Evolutionary conservation across 2,797 vertebrate genomes (phyloP), one percentile per base, ranked within the genome.

Genomic region (Pelobates cultripes): DNA sequence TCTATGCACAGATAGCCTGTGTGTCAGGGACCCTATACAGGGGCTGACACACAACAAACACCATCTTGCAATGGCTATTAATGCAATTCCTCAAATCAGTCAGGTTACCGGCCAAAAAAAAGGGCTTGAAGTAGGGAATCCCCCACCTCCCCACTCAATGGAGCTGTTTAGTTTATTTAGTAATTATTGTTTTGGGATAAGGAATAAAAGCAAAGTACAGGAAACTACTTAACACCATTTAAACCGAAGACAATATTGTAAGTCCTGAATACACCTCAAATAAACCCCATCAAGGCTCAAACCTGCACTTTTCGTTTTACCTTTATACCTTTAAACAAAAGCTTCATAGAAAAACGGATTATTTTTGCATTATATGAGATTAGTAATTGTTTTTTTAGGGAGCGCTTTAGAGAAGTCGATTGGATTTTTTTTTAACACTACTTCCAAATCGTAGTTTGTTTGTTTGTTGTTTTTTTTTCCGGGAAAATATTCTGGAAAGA

Each of bases 101-200:
- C 60, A 45, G 43, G 73, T 74, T 63, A 71, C 69, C 9, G 10
- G 47, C 10, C 28, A 73, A 42, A 57, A 73, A 42, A 73, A 73
- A 42, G 5, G 5, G 47, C 47, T 51, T 51, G 47, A 51, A 51
- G 47, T 6, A 51, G 3, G 10, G 4, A 60, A 73, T 7, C 42
- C 73, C 43, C 57, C 41, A 42, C 13, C 15, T 4, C 53, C 5
- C 8, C 53, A n/a, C 14, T 5, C 53, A 43, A 14, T 17, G 74
- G 60, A 47, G 17, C 60, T 76, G 60, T 66, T 76, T 66, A 66
- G 64, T 76, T 76, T 8, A 76, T 76, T 66, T 66, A 76, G 44
- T 76, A 76, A 76, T 76, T 28, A 76, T 66, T 76, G 74, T 76
- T 76, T 76, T 64, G 61, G 60, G 74, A 66, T n/a, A 8, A 66